Percentiles rank a stretch among this genome's conserved stretches.
phyloP scores from a whole-genome alignment of 1,140 invertebrate species.

The Heliothis virescens region DNA sequence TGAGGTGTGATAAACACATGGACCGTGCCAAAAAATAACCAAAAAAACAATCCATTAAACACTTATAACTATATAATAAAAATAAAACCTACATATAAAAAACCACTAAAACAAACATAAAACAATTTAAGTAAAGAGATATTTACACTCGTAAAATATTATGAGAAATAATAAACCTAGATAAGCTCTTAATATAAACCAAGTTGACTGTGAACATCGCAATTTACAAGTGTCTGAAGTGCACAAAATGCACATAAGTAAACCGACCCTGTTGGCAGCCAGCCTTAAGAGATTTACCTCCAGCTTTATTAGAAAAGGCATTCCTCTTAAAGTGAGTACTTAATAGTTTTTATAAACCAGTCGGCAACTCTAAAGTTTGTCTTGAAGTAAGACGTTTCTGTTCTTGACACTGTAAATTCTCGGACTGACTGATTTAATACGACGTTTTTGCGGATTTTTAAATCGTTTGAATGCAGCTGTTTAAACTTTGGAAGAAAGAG shows the following conservation, averaged over 20 bases:
- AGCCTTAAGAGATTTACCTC: constrained; percentile 51
- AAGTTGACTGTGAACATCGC: constrained; percentile 30
- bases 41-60: too few relatives aligned
- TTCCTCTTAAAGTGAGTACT: constrained; percentile 45
- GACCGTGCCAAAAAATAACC: too few relatives aligned
- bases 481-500: too few relatives aligned
- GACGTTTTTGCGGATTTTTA: background rate
- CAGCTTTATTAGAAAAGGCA: constrained; percentile 57
- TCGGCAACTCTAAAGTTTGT: constrained; percentile 29
- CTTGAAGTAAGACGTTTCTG: constrained; percentile 20
- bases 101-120: background rate
- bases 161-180: constrained; percentile 15
- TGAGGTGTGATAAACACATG: background rate
- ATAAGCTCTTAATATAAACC: constrained; percentile 27
- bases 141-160: constrained; percentile 29
- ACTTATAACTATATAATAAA: too few relatives aligned
- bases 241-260: constrained; percentile 41
- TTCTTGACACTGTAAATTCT: constrained; percentile 15
- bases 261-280: background rate
- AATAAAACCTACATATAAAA: too few relatives aligned
- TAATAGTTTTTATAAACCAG: constrained; percentile 43
- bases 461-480: background rate
- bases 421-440: constrained; percentile 13
- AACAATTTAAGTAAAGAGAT: constrained; percentile 10
- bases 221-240: constrained; percentile 42